Conservation (phyloP, 2,113 vertebrate genomes). For the Oreochromis spilurus region DNA sequence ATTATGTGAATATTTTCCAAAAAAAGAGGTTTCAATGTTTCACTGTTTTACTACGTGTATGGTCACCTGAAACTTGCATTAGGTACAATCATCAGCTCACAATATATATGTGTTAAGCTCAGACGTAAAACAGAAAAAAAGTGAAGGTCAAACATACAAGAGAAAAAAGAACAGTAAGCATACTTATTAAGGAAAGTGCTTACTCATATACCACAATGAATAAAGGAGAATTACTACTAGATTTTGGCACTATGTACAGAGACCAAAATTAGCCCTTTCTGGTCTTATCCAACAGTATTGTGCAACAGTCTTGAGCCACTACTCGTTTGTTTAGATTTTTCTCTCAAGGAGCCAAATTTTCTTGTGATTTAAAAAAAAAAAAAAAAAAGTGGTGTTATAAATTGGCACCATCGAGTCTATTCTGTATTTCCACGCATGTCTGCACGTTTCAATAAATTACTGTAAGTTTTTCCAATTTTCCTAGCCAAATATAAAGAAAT, state of each 20-base stretch:
- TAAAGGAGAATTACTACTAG: background rate
- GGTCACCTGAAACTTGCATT: background rate
- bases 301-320: background rate
- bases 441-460: background rate
- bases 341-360: background rate
- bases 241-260: background rate
- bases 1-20: background rate
- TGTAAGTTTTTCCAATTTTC: fast-evolving
- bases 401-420: background rate
- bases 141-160: background rate
- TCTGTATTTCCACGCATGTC: background rate
- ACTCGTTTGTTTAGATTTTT: background rate
- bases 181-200: background rate
- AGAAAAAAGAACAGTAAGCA: background rate
- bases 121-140: background rate
- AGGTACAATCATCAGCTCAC: background rate
- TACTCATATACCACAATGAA: background rate
- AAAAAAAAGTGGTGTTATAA: background rate
- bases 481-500: background rate
- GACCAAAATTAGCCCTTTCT: background rate
- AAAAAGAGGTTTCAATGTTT: background rate
- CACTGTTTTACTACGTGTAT: background rate
- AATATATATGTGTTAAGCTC: background rate
- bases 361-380: background rate
- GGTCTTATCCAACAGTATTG: background rate